Evolutionary conservation across 2,113 vertebrate species (phyloP), one percentile per base, ranked within the genome.

Genomic region (Castor canadensis): DNA sequence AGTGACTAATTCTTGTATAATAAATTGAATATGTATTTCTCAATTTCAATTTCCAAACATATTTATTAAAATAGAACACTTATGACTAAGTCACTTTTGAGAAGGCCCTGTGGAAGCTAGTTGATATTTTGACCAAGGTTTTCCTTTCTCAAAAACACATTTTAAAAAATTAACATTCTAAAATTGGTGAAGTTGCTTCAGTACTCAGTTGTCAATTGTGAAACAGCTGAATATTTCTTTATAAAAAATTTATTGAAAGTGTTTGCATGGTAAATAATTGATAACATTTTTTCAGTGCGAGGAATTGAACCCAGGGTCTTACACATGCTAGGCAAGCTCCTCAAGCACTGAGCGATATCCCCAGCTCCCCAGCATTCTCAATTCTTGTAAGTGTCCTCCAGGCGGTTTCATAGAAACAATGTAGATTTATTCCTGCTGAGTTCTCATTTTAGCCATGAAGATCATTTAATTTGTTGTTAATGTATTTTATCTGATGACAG

Each of bases 21-120:
- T 43, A 87, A 9, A 12, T 35, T 89, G 30, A 71, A 80, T 96
- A n/a, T 77, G 19, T 56, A 60, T 10, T 69, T 75, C 9, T 7
- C 45, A 47, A n/a, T 62, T 62, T 10, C 54, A 2, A 17, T 73
- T 82, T 79, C 10, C 3, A 75, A 52, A 5, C 45, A 11, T 11
- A 52, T 69, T 93, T 97, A 71, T 91, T 72, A 81, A 77, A 76
- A 95, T 47, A 69, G 45, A 87, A 28, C 82, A 47, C 69, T 66
- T 52, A 47, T 26, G 2, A 54, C 92, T 54, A 90, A 89, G 1
- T 90, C 20, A 38, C 47, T 95, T 1, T 72, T 96, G n/a, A 71
- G 85, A 95, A 67, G n/a, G 3, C 32, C 40, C 30, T 71, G 32
- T 97, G 56, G 19, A 77, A 91, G 58, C 38, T 58, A 71, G 30